Evolutionary conservation across 2,888 invertebrate species (phyloP).

Genomic region (Aspidiotus destructor): DNA sequence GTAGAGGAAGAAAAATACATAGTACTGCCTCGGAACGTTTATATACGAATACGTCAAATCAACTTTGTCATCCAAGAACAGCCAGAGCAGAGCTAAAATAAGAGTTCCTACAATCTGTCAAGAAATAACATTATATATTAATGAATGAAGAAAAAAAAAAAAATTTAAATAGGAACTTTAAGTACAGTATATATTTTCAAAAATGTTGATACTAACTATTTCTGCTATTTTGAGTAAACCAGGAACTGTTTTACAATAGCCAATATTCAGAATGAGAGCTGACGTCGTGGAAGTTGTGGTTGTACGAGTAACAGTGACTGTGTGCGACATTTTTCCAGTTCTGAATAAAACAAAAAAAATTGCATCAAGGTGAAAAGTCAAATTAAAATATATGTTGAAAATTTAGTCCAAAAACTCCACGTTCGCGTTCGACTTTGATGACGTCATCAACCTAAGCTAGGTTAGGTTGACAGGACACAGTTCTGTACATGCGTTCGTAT

Average conservation of each 20-base stretch:
- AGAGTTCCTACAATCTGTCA: conserved; percentile 66
- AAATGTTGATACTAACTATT: conserved; percentile 51
- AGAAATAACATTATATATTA: conserved; percentile 33
- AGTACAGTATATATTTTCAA: no score
- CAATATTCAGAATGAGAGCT: conserved; percentile 67
- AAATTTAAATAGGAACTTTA: no score
- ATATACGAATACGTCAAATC: conserved; percentile 37
- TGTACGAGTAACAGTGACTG: conserved; percentile 75
- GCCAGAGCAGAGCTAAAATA: conserved; percentile 55
- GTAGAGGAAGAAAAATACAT: conserved; percentile 60
- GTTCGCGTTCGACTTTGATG: no score
- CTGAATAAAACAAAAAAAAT: neutral
- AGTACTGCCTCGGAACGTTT: conserved; percentile 38
- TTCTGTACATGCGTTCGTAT: no score
- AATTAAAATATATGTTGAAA: neutral
- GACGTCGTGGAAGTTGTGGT: conserved; percentile 69
- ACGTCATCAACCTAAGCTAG: no score
- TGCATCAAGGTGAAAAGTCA: neutral
- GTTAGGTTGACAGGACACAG: no score
- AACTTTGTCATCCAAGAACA: conserved; percentile 48
- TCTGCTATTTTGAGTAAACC: conserved; percentile 73
- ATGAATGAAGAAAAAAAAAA: neutral
- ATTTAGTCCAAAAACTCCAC: no score
- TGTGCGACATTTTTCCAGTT: conserved; percentile 65
- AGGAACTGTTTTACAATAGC: conserved; percentile 65